Base-by-base conservation (phyloP, 2,113 vertebrate species). In the Spheniscus mendiculus region DNA sequence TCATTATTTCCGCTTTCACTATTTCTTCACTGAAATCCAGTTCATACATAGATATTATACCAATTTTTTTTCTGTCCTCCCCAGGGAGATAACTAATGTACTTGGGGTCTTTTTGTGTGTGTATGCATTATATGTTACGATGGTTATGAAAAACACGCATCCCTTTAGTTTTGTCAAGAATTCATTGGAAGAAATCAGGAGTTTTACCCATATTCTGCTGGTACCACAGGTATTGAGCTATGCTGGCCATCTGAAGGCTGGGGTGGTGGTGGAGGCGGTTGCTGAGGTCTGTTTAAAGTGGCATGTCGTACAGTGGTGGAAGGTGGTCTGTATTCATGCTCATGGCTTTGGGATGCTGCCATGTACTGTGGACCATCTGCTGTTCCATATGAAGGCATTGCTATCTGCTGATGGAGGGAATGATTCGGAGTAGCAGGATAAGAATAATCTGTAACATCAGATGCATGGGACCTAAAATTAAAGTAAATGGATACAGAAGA, bases 341-440 rank as follows among this genome's bases (percentile, higher is more conserved):
- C 99, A 5, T 98, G 95, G 55, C 96, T 98, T 47, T 98, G 95
- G 97, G 81, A 96, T 62, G 93, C 98, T 86, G 90, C 98, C 98
- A 88, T 83, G 17, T 98, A 98, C 36, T 97, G 97, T 1, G 96
- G 91, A 5, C 86, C 95, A 10, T 98, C 98, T 32, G 97, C 97
- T 5, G 98, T 65, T 44, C 96, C 79, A 20, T 98, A 98, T 2
- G 98, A 98, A 76, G 98, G 98, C 61, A 98, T 95, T 83, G 97
- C 71, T 14, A 98, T 98, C 93, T 99, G 99, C 18, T 99, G 98
- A 16, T 99, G 99, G 82, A 99, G 98, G 29, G 99, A 98, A 21
- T 99, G 99, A 97, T 99, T 99, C 95, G 99, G 99, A 91, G 99
- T 99, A 70, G 99, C 99, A 59, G 99, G 99, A 63, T 99, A 99